Base-by-base conservation (phyloP, 2,113 vertebrate genomes). In the Tragelaphus buxtoni region DNA sequence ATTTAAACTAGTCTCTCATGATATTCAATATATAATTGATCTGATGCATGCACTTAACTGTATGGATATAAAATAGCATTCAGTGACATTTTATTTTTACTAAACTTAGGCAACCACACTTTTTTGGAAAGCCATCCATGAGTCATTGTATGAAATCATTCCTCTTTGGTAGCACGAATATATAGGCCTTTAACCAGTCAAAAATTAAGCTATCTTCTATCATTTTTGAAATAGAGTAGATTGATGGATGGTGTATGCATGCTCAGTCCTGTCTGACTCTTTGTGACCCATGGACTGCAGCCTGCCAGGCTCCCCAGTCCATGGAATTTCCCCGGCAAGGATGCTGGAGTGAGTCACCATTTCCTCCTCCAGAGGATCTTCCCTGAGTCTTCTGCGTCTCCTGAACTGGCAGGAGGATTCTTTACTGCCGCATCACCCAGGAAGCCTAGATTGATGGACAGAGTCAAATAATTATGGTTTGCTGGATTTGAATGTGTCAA, bases 141-240 rank as follows among this genome's bases (percentile, higher is more conserved):
- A 60, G 17, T 89, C 45, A 86, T 9, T 55, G 4, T 32, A 49
- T 83, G 20, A 89, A 94, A 79, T 90, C 51, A 94, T 94, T 74
- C n/a, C 22, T 81, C 4, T 80, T 88, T 11, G 11, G n/a, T 35
- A 35, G 12, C 26, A 86, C 24, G 5, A 94, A 56, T 45, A 92
- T 79, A n/a, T 24, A 76, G 22, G 47, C 77, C 55, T 92, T 47
- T 60, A 63, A 84, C 8, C 7, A 74, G 61, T 61, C 58, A 85
- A 90, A 90, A 88, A 85, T 60, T 65, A 82, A 89, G 24, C 39
- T 49, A 65, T 61, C 8, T 80, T 30, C 6, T 81, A 39, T 90
- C 8, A 81, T 77, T 95, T 95, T 7, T 96, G 32, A 97, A 92
- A 79, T 45, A 88, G 30, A 58, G 10, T n/a, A 72, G 65, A 91